Conservation (phyloP, 2,888 invertebrate genomes). For the Ditylenchus weischeri region DNA sequence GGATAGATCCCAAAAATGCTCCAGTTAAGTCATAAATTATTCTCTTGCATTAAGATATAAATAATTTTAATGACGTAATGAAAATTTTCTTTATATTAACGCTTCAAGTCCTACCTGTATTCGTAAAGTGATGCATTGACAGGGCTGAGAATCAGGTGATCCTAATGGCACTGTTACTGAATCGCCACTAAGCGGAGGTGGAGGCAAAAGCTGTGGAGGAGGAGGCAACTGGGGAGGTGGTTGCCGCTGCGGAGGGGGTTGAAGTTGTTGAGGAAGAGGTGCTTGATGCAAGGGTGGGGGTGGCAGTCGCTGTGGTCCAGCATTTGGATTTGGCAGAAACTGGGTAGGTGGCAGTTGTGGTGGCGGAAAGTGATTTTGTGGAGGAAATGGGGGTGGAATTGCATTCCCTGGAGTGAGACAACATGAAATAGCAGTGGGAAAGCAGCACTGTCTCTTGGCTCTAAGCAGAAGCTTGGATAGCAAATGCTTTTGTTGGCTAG, state of each 20-base stretch:
- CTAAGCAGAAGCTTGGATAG: slow-evolving; percentile 10
- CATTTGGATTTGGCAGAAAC: not conserved
- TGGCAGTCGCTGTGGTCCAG: not conserved
- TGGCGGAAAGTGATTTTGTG: not conserved
- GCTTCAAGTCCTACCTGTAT: slow-evolving; percentile 7
- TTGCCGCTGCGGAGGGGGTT: not conserved
- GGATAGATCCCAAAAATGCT: no score
- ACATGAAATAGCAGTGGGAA: slow-evolving; percentile 12
- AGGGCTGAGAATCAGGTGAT: not conserved
- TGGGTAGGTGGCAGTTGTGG: not conserved
- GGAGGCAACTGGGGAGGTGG: slow-evolving; percentile 6
- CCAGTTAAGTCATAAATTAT: not conserved
- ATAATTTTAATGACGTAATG: no score
- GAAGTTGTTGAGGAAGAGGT: not conserved
- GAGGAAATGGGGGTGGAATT: not conserved
- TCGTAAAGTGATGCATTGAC: slow-evolving; percentile 8
- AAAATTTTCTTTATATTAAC: no score
- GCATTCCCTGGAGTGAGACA: not conserved
- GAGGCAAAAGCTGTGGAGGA: slow-evolving; percentile 6
- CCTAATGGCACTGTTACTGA: no score
- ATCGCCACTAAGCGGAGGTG: not conserved
- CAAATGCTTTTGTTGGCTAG: not conserved
- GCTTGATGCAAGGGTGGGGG: slow-evolving; percentile 7
- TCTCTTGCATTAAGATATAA: not conserved
- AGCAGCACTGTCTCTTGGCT: slow-evolving; percentile 10